Evolutionary conservation across 2,797 vertebrate species (phyloP).

Genomic region (Remorina albescens): DNA sequence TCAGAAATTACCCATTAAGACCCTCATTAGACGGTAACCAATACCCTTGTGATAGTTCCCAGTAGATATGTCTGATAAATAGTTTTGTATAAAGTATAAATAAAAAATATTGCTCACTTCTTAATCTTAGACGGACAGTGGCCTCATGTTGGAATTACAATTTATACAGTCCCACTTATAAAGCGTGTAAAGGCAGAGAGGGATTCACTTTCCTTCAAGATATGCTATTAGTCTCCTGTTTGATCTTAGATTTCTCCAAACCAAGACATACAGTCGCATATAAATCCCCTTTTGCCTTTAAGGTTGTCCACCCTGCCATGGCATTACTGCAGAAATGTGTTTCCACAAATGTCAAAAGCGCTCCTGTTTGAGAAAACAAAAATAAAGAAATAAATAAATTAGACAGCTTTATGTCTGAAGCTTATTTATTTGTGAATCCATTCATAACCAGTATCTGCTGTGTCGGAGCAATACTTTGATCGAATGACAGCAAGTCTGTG

Average conservation of each 20-base stretch:
- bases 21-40: background rate
- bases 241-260: background rate
- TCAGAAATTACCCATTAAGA: background rate
- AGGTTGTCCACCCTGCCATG: background rate
- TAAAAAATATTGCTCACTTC: background rate
- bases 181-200: background rate
- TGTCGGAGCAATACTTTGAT: too few species aligned
- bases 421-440: background rate
- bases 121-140: background rate
- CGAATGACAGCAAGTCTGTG: background rate
- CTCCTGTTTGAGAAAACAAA: background rate
- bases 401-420: background rate
- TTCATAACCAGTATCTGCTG: background rate
- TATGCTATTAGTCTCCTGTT: background rate
- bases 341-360: background rate
- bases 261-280: background rate
- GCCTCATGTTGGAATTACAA: background rate
- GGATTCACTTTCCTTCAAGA: background rate
- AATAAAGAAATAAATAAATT: background rate
- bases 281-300: background rate
- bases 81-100: background rate
- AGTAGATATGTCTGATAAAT: background rate
- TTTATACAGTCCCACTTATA: background rate
- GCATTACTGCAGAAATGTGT: background rate
- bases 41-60: background rate